phyloP scores from a whole-genome alignment of 2,888 invertebrate species.

The Caradrina clavipalpis region DNA sequence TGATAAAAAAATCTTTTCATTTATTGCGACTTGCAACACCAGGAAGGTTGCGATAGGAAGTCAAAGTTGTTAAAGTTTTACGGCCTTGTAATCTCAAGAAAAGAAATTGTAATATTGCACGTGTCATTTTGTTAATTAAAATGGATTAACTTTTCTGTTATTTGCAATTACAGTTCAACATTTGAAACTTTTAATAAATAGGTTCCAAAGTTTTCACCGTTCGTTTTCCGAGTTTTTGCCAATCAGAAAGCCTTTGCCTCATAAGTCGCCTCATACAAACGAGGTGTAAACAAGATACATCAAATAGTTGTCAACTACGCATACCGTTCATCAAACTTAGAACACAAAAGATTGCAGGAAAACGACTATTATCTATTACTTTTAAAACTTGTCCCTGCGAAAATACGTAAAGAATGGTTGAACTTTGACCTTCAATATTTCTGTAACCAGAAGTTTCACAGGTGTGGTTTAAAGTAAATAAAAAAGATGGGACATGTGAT shows the following conservation, averaged over 20 bases:
- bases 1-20: background rate
- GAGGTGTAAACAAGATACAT: too few species aligned
- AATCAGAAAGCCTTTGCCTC: background rate
- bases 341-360: too few species aligned
- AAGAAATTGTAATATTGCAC: slow-evolving; percentile 8
- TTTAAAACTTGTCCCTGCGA: too few species aligned
- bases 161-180: background rate
- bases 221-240: background rate
- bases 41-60: background rate
- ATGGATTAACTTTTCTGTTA: slow-evolving; percentile 11
- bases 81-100: slow-evolving; percentile 17
- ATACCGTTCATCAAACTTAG: too few species aligned
- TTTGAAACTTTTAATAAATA: background rate
- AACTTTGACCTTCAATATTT: too few species aligned
- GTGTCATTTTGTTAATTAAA: slow-evolving; percentile 15
- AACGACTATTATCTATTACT: too few species aligned
- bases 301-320: too few species aligned
- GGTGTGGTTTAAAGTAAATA: too few species aligned
- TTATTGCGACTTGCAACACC: slow-evolving; percentile 1
- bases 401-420: too few species aligned
- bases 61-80: slow-evolving; percentile 30
- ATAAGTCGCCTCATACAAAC: too few species aligned
- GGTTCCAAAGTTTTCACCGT: background rate
- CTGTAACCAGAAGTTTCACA: too few species aligned
- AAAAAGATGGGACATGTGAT: too few species aligned